Evolutionary conservation across 2,888 invertebrate species (phyloP).

Genomic region (Hydroisotoma schaefferi): DNA sequence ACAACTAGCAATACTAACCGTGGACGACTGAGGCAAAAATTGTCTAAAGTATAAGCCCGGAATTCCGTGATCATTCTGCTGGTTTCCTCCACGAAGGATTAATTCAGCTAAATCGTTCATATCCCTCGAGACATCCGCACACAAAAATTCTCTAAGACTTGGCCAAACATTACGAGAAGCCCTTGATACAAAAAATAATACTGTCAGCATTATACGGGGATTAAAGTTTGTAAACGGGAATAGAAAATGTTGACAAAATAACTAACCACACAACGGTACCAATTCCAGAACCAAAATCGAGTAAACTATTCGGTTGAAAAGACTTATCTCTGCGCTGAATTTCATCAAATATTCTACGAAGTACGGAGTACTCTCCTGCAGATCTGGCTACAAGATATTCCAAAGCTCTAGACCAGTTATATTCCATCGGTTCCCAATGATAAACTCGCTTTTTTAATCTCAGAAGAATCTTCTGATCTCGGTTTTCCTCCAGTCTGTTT

Average conservation of each 20-base stretch:
- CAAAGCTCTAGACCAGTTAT: conserved; percentile 62
- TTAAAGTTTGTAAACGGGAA: too few species aligned
- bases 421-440: conserved; percentile 71
- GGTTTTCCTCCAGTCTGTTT: conserved; percentile 54
- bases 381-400: conserved; percentile 70
- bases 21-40: conserved; percentile 67
- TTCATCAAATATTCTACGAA: conserved; percentile 69
- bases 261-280: conserved; percentile 76
- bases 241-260: not conserved
- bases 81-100: conserved; percentile 65
- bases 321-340: conserved; percentile 62
- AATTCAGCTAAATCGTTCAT: conserved; percentile 79
- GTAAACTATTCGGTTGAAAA: conserved; percentile 71
- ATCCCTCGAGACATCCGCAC: conserved; percentile 73
- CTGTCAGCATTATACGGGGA: not conserved
- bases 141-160: conserved; percentile 73
- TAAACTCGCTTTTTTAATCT: conserved; percentile 63
- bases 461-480: conserved; percentile 59
- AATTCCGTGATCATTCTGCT: conserved; percentile 60
- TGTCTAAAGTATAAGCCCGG: conserved; percentile 71
- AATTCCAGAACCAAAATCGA: conserved; percentile 89
- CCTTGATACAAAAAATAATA: conserved; percentile 53
- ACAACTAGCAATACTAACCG: conserved; percentile 48
- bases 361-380: conserved; percentile 70
- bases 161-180: conserved; percentile 73